Evolutionary conservation across 2,888 invertebrate species (phyloP), one percentile per base, ranked within the genome.

Genomic region (Enoplolaimus lenunculus): DNA sequence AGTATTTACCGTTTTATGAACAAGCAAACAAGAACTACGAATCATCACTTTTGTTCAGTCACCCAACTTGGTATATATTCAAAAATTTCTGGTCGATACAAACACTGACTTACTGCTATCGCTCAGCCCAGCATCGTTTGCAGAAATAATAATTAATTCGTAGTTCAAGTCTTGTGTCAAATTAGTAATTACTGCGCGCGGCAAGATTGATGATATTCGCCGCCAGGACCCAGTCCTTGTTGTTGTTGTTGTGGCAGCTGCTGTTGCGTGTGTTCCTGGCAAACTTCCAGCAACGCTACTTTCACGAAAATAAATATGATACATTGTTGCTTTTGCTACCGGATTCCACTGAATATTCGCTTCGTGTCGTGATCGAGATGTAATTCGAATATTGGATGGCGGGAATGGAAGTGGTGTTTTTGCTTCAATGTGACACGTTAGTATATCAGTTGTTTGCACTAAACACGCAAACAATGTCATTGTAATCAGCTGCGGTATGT

Each of bases 341-440:
- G 57, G 26, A 26, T 57, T 26, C 57, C 57, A 57, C 21, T 57
- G 57, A 21, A 57, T 26, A 21, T 21, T 57, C 57, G 26, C 57
- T 21, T 57, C 57, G 21, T 26, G 21, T 21, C 26, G 21, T 21
- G 21, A 57, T 21, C 26, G 21, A 26, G 57, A 21, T 21, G 57
- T 21, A 57, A 26, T 26, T 21, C 21, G 21, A 21, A 57, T 21
- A 26, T 26, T 26, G 21, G 21, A 21, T 21, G 57, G 57, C 57
- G 57, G 57, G 57, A 21, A 21, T 1, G 75, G 75, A 34, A 71
- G 65, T 13, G 68, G 21, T 16, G 65, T 68, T 3, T 57, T 68
- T 1, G 59, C 30, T 68, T 73, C 74, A 0, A 69, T 30, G 69
- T 75, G 74, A 30, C 75, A 75, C 2, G 29, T 13, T n/a, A 71